Evolutionary conservation across 2,888 invertebrate genomes (phyloP), one percentile per base, ranked within the genome.

Genomic region (Seira ritae): DNA sequence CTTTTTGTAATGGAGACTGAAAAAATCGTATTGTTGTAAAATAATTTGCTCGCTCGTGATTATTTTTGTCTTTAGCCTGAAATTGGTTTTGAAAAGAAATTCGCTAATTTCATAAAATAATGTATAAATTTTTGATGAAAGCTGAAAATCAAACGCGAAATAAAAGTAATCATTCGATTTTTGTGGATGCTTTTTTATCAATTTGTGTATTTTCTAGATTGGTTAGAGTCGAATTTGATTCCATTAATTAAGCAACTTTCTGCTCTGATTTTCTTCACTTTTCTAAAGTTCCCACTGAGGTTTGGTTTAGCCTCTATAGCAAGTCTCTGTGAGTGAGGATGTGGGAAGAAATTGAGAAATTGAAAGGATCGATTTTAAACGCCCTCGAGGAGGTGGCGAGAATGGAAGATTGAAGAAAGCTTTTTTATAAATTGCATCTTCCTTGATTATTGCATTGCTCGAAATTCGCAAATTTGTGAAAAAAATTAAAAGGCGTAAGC

Each of bases 361-460:
- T 12, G 17, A 55, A 55, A 55, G 55, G 55, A 55, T 55, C 17
- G 55, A 55, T 55, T 55, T 55, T 55, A 55, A 55, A 55, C 55
- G 17, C 55, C 17, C 55, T 55, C 55, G 3, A n/a, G 55, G 17
- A 55, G 55, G 31, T 55, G 55, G 31, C 31, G 8, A 31, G 31
- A 31, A 31, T 4, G 2, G 8, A 31, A 31, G 31, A 31, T 31
- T 31, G 31, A 31, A 31, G 31, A 31, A 31, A 31, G 55, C 3
- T 55, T 55, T 55, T 12, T 55, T 12, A 8, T 3, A 55, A 55
- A 55, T 55, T 55, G 12, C 17, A 55, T 8, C 8, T 31, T 31
- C 31, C 31, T 55, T 55, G 55, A 17, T 55, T 55, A 55, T 55
- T 8, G 12, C 15, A 17, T 17, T 55, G 15, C 17, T 55, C 12